Conservation (phyloP, 2,797 vertebrate genomes). For the Gymnothorax javanicus region DNA sequence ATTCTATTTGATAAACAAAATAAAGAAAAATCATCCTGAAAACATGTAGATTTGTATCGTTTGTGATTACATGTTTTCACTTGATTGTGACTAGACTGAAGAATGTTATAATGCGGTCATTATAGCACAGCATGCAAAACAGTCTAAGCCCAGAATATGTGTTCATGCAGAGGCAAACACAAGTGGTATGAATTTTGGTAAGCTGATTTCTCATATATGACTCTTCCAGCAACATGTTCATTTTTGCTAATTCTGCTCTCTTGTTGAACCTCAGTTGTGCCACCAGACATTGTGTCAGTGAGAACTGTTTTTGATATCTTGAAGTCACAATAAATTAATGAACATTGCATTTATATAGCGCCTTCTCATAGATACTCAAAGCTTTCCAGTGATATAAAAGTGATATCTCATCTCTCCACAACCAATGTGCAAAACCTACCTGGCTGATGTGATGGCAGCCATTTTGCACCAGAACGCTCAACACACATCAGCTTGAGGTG, state of each 20-base stretch:
- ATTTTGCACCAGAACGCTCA: too few species aligned
- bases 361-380: too few species aligned
- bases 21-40: background rate
- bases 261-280: background rate
- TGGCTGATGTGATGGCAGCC: too few species aligned
- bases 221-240: too few species aligned
- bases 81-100: background rate
- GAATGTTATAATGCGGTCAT: background rate
- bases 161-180: background rate
- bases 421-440: too few species aligned
- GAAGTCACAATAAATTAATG: background rate
- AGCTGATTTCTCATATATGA: background rate
- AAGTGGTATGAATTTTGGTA: background rate
- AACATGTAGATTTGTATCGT: background rate
- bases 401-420: too few species aligned
- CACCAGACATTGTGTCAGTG: background rate
- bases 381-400: too few species aligned
- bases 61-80: background rate
- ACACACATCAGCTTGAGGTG: too few species aligned
- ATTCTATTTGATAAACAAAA: background rate
- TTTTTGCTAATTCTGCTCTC: background rate
- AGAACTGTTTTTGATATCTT: background rate
- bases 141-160: background rate
- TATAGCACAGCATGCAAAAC: background rate
- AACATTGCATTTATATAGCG: too few species aligned